Evolutionary conservation across 2,797 vertebrate species (phyloP), one percentile per base, ranked within the genome.

Genomic region (Peromyscus eremicus): DNA sequence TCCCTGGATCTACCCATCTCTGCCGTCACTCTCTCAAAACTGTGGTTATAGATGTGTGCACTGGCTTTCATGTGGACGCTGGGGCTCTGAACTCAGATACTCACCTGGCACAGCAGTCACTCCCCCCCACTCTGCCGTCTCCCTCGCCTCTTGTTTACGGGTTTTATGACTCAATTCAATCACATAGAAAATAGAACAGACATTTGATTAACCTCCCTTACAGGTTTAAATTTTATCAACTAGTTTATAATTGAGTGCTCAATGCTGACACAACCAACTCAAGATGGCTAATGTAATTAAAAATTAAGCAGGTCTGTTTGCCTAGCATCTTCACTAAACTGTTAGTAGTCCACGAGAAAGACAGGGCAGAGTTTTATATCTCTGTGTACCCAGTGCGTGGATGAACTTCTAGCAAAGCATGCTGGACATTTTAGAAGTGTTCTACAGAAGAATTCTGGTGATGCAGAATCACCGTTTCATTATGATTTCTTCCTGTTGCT

Each of bases 221-320:
- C 7, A 89, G 68, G 68, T 91, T 81, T 85, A 95, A 93, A 94
- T 88, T 88, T 75, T 19, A 94, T 49, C 83, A 95, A 60, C 60
- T 90, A 55, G 12, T 70, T 96, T 92, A 68, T 71, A 90, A 17
- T 76, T n/a, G 60, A 32, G 16, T 43, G 86, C 0, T 87, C 21
- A 95, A 14, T 81, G 60, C 27, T 81, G 57, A 87, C 60, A 32
- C 43, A 89, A 27, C 13, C 82, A 92, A 66, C 60, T 94, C 87
- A 82, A 92, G 7, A 57, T 70, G 43, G 46, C 79, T 55, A 57
- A 80, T 43, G 5, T 92, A 93, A 92, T 94, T 92, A 94, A 73
- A 81, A 95, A 87, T 85, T 79, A 85, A 94, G 57, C 17, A 37
- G 49, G 27, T 80, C 43, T 92, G 37, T 37, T 89, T 83, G n/a